phyloP scores from a whole-genome alignment of 2,888 invertebrate genomes.

The Rambutsinella grinnellia region DNA sequence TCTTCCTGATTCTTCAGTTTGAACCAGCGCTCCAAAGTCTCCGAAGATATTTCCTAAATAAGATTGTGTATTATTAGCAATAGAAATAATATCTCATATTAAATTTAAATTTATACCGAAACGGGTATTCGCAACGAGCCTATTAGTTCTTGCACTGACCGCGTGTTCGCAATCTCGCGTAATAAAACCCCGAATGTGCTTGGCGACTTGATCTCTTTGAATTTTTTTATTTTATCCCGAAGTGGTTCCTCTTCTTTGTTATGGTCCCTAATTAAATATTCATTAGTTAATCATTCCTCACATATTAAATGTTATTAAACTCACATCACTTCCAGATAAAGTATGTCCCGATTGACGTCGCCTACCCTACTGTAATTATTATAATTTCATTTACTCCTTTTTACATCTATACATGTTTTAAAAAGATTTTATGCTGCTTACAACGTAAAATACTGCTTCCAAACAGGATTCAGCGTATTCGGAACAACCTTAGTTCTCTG shows the following conservation, averaged over 20 bases:
- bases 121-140: conserved; percentile 48
- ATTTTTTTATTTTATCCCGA: conserved; percentile 28
- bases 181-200: conserved; percentile 34
- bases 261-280: conserved; percentile 31
- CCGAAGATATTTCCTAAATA: conserved; percentile 46
- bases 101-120: conserved; percentile 17
- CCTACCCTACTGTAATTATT: conserved; percentile 48
- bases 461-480: conserved; percentile 42
- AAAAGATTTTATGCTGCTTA: too few relatives aligned
- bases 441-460: conserved; percentile 55
- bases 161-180: conserved; percentile 44
- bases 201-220: conserved; percentile 40
- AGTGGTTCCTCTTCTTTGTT: conserved; percentile 47
- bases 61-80: neutral
- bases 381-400: too few relatives aligned
- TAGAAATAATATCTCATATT: neutral
- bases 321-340: conserved; percentile 47
- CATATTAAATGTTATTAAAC: neutral
- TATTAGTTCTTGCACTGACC: conserved; percentile 47
- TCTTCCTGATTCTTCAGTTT: conserved; percentile 34
- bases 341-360: conserved; percentile 28
- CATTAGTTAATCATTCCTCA: neutral
- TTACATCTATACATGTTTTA: too few relatives aligned
- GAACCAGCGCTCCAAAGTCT: conserved; percentile 52
- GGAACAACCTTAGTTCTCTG: conserved; percentile 33